Base-by-base conservation (phyloP, 2,888 invertebrate species). In the Nomada ferruginata region DNA sequence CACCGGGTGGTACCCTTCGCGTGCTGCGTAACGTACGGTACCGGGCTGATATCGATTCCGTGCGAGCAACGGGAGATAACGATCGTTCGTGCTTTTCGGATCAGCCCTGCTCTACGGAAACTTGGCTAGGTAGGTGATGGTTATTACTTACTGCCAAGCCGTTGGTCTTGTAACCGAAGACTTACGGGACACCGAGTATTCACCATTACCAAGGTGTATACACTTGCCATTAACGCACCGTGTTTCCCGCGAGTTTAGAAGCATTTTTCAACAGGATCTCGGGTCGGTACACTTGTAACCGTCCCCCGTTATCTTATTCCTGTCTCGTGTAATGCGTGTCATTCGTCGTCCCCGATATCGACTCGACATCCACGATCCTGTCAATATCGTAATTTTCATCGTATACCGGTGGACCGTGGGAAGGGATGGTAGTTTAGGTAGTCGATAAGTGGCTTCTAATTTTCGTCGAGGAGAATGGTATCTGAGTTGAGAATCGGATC, bases 61-160 rank as follows among this genome's bases (percentile, higher is more conserved):
- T 52, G 83, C 77, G 63, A 77, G 74, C 79, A 74, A 82, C 76
- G 71, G 68, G 72, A 85, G 87, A 85, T 87, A 87, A 84, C 73
- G 75, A 87, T 87, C 87, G 68, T 63, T 64, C 20, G 29, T 81
- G 78, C 76, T 84, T 84, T 87, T 86, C 79, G 59, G 76, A 78
- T 79, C 85, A 52, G 74, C 55, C 36, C 78, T 52, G 44, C 44
- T 71, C 82, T 59, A 63, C 76, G 80, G 83, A 87, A 87, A 86
- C 81, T 86, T 77, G 63, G 69, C 82, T 84, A 75, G 71, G 52
- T 79, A 81, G 84, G 52, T 79, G 82, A 87, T 81, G 78, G 83
- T 87, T 84, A 87, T 85, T 87, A 87, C 81, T 86, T 86, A 87
- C 70, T 80, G 82, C 81, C 82, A 72, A 36, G 61, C 26, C 74